phyloP scores from a whole-genome alignment of 1,140 invertebrate genomes.

The Bathynomus jamesi region DNA sequence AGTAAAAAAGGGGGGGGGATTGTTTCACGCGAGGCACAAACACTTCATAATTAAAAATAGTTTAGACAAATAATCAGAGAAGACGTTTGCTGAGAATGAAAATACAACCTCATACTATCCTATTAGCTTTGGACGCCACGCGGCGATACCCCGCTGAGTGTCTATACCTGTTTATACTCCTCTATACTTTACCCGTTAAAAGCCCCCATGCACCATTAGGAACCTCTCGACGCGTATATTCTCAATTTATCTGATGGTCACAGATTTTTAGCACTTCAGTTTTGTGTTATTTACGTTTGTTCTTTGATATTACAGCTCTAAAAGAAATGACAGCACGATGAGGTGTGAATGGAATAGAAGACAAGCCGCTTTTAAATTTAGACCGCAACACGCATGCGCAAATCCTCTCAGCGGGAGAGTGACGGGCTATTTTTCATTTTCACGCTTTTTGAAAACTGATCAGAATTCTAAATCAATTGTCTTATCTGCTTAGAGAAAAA shows the following conservation, averaged over 20 bases:
- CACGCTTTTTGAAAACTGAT: background rate
- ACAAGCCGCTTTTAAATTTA: background rate
- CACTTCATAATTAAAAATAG: background rate
- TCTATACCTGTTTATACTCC: background rate
- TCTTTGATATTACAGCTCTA: background rate
- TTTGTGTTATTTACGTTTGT: background rate
- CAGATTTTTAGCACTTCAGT: background rate
- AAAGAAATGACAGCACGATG: background rate
- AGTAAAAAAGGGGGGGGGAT: too few relatives aligned
- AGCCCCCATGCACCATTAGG: background rate
- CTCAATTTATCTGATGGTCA: background rate
- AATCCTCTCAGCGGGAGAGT: background rate
- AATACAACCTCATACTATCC: too few relatives aligned
- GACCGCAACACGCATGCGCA: background rate
- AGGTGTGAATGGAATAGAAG: background rate
- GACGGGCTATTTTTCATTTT: background rate
- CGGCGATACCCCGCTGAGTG: background rate
- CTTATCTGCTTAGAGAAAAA: slow-evolving; percentile 1
- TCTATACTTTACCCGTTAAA: background rate
- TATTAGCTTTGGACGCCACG: background rate
- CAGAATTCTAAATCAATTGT: background rate
- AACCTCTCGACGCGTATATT: background rate
- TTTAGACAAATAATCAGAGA: background rate
- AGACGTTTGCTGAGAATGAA: background rate
- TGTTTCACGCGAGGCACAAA: too few relatives aligned